Conservation (phyloP, 2,113 vertebrate species). For the Dasypus novemcinctus region DNA sequence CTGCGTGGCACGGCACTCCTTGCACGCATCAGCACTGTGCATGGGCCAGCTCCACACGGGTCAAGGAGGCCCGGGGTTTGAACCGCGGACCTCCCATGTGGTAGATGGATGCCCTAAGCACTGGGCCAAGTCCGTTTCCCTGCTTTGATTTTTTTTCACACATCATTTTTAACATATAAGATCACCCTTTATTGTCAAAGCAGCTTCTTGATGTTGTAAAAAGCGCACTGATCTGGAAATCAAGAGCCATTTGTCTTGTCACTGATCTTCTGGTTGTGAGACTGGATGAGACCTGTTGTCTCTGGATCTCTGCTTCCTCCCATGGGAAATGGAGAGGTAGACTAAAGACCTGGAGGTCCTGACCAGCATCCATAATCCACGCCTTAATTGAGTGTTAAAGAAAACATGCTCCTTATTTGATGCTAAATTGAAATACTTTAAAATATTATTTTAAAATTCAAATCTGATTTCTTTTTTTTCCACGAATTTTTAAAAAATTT, state of each 20-base stretch:
- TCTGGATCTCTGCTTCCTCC: not conserved
- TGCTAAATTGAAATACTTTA: not conserved
- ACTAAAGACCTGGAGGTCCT: not conserved
- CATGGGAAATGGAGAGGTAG: rapidly evolving
- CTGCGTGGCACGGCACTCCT: too few relatives aligned
- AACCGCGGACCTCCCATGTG: too few relatives aligned
- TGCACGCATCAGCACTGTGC: too few relatives aligned
- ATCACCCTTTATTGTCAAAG: not conserved
- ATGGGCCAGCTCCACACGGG: too few relatives aligned
- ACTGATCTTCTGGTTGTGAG: not conserved
- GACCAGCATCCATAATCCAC: not conserved
- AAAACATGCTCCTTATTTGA: not conserved
- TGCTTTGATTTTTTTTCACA: too few relatives aligned
- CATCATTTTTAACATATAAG: not conserved
- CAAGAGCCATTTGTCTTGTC: not conserved
- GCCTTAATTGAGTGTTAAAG: not conserved
- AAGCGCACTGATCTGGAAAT: not conserved
- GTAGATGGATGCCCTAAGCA: too few relatives aligned
- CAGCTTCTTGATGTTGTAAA: not conserved
- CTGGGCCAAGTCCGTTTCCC: too few relatives aligned
- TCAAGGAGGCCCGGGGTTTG: too few relatives aligned
- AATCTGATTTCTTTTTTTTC: not conserved
- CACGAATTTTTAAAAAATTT: too few relatives aligned
- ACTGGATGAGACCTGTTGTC: not conserved
- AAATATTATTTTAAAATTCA: not conserved